Evolutionary conservation across 2,888 invertebrate genomes (phyloP).

Genomic region (Microplitis deprimator): DNA sequence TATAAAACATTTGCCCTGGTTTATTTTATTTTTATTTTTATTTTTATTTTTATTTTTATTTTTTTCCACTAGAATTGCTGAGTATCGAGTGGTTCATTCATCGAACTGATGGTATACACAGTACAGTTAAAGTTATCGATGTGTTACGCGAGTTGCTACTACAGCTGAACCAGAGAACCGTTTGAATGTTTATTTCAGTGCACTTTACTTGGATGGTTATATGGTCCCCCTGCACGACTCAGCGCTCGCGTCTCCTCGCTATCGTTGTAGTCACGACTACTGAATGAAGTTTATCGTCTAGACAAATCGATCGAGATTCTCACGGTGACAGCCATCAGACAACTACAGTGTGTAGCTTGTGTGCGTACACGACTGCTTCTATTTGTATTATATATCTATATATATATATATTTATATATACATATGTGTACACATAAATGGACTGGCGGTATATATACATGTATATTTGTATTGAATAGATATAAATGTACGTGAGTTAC

Average conservation of each 20-base stretch:
- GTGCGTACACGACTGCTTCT: constrained; percentile 29
- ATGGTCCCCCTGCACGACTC: constrained; percentile 9
- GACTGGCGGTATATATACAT: neutral
- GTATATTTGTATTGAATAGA: neutral
- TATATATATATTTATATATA: neutral
- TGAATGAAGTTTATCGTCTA: constrained; percentile 51
- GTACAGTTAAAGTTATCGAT: constrained; percentile 52
- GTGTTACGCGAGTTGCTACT: constrained; percentile 49
- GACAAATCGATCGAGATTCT: constrained; percentile 51
- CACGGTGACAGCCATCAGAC: constrained; percentile 38
- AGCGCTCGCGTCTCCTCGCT: constrained; percentile 23
- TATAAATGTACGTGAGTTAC: constrained; percentile 3
- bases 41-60: constrained; percentile 19
- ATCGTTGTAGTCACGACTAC: constrained; percentile 29
- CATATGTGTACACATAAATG: neutral
- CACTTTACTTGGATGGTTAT: constrained; percentile 41
- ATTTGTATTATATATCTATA: constrained; percentile 8
- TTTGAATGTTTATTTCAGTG: constrained; percentile 52
- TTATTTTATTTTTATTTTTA: constrained; percentile 16
- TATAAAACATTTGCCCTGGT: constrained; percentile 53
- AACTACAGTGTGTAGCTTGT: constrained; percentile 21
- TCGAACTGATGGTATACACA: constrained; percentile 10
- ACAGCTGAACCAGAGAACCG: constrained; percentile 25
- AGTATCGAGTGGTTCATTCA: constrained; percentile 30
- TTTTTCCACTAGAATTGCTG: constrained; percentile 14